A percentile compares a stretch with the other conserved stretches of the same genome.
These are phyloP conservation scores for Harmothoe impar DNA, from an alignment of 2,888 invertebrate species.

Conservation along the genomic window DNA sequence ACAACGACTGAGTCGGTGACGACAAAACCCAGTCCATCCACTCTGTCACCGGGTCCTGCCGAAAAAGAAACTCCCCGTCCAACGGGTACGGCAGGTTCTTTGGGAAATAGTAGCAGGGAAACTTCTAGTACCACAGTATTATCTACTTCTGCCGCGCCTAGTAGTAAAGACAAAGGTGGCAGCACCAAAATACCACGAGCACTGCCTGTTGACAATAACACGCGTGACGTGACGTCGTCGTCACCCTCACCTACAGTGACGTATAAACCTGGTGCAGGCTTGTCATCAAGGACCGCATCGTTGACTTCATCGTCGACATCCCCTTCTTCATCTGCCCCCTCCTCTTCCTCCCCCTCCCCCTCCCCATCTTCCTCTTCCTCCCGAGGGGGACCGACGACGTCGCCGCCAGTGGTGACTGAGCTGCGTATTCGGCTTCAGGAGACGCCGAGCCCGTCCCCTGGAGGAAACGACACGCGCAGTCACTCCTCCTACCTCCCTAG, in stretches of 20 bases:
- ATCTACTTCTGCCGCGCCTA: neutral
- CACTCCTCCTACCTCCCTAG: slow-evolving; percentile 37
- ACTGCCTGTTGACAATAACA: neutral
- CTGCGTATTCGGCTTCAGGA: slow-evolving; percentile 17
- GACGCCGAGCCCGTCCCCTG: neutral
- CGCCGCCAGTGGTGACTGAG: slow-evolving; percentile 6
- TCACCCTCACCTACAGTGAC: slow-evolving; percentile 1
- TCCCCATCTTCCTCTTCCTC: neutral
- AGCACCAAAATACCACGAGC: neutral
- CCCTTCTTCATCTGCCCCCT: neutral
- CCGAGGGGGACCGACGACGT: neutral
- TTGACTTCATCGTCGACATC: neutral
- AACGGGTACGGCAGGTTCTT: neutral
- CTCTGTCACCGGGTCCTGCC: neutral
- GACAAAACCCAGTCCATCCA: neutral
- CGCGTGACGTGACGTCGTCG: slow-evolving; percentile 17
- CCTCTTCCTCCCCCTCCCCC: neutral
- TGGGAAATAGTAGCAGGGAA: neutral
- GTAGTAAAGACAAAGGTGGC: neutral
- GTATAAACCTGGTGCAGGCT: neutral
- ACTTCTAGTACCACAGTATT: slow-evolving; percentile 49
- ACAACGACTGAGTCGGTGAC: neutral
- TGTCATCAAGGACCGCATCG: neutral
- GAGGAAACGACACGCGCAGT: neutral
- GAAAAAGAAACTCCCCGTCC: neutral